These are phyloP conservation scores for Bos javanicus DNA, from an alignment of 2,113 vertebrate species.

Conservation along the genomic window DNA sequence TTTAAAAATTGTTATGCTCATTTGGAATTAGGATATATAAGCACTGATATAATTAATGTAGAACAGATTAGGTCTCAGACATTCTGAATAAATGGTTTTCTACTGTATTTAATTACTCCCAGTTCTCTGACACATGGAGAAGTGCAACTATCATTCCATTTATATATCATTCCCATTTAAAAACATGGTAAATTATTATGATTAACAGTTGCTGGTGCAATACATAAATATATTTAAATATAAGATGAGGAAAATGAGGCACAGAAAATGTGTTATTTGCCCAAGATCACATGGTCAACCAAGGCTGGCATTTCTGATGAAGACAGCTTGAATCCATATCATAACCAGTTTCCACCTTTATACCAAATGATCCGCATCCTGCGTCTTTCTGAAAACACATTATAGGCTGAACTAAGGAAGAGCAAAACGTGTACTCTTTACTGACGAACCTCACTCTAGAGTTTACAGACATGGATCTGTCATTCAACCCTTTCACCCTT, in stretches of 20 bases:
- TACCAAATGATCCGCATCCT: background rate
- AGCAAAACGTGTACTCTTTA: background rate
- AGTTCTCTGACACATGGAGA: slow-evolving; percentile 15
- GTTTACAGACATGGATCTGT: background rate
- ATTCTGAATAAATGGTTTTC: slow-evolving; percentile 53
- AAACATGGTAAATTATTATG: slow-evolving; percentile 40
- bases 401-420: background rate
- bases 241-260: slow-evolving; percentile 35
- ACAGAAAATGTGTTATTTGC: slow-evolving; percentile 35
- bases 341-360: background rate
- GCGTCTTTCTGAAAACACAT: background rate
- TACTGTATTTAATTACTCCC: slow-evolving; percentile 56
- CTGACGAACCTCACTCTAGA: slow-evolving; percentile 5
- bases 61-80: slow-evolving; percentile 19
- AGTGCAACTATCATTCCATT: slow-evolving; percentile 39
- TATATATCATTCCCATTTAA: slow-evolving; percentile 49
- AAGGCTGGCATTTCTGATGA: background rate
- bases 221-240: slow-evolving; percentile 52
- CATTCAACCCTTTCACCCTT: background rate
- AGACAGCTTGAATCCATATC: background rate
- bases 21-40: slow-evolving; percentile 57
- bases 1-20: slow-evolving; percentile 52
- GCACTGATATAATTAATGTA: slow-evolving; percentile 60
- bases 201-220: slow-evolving; percentile 37
- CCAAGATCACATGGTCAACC: background rate